Percentiles rank a stretch among this genome's conserved stretches.
phyloP scores from a whole-genome alignment of 1,140 invertebrate genomes.

The Aphaenogaster floridana region DNA sequence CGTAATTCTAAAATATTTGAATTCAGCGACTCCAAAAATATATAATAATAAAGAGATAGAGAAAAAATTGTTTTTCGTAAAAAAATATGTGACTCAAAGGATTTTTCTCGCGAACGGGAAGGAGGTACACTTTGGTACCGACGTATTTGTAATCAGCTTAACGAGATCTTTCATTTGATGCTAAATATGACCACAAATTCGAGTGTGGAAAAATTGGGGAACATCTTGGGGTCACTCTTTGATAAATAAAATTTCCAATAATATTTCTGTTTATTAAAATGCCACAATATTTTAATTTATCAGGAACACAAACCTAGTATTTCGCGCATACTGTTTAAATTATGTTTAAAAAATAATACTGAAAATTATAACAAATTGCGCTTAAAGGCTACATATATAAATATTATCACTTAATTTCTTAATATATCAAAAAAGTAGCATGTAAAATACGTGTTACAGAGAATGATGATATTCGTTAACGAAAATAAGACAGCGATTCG shows the following conservation, averaged over 20 bases:
- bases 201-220: too few relatives aligned
- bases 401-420: not conserved
- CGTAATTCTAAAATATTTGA: too few relatives aligned
- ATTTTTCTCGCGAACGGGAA: too few relatives aligned
- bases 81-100: too few relatives aligned
- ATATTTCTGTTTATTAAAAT: not conserved
- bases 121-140: too few relatives aligned
- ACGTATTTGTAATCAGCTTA: too few relatives aligned
- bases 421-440: not conserved
- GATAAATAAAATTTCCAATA: not conserved
- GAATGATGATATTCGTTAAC: not conserved
- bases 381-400: not conserved
- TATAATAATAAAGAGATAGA: too few relatives aligned
- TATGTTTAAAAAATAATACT: slow-evolving; percentile 5
- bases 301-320: not conserved
- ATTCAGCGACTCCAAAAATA: too few relatives aligned
- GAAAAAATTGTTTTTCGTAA: too few relatives aligned
- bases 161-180: too few relatives aligned
- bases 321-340: not conserved
- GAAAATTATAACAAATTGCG: not conserved
- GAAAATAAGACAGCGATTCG: not conserved
- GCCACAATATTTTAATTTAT: not conserved
- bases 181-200: too few relatives aligned
- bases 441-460: not conserved
- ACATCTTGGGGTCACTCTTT: too few relatives aligned